phyloP scores from a whole-genome alignment of 2,113 vertebrate species.

The Melozone crissalis region DNA sequence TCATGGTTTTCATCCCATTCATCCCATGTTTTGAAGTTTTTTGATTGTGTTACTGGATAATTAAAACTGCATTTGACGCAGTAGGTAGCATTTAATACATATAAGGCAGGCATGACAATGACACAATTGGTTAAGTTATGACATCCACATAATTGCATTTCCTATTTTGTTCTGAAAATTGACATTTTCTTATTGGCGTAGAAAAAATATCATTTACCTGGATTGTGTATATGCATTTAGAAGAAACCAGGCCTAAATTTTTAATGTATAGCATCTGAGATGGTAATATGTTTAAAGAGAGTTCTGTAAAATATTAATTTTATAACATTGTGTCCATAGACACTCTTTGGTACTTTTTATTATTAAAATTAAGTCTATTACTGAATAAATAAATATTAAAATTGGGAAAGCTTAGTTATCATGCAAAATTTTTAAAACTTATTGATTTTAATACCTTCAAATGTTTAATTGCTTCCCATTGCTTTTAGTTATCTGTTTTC shows the following conservation, averaged over 20 bases:
- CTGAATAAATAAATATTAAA: background rate
- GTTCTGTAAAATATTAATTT: background rate
- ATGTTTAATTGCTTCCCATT: background rate
- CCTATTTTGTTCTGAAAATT: background rate
- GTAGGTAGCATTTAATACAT: background rate
- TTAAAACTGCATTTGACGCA: background rate
- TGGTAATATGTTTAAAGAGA: background rate
- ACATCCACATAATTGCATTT: background rate
- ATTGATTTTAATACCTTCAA: background rate
- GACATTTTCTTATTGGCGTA: background rate
- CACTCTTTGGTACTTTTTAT: background rate
- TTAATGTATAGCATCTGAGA: background rate
- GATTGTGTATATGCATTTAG: background rate
- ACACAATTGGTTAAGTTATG: background rate
- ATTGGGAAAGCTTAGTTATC: background rate
- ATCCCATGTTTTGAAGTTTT: background rate
- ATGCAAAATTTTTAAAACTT: background rate
- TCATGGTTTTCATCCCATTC: fast-evolving
- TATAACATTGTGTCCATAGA: background rate
- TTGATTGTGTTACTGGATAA: background rate
- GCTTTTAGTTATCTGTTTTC: background rate
- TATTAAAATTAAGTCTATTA: background rate
- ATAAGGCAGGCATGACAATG: background rate
- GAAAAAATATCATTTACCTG: background rate
- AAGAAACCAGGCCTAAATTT: background rate